Evolutionary conservation across 2,888 invertebrate species (phyloP), one percentile per base, ranked within the genome.

Genomic region (Acronicta psi): DNA sequence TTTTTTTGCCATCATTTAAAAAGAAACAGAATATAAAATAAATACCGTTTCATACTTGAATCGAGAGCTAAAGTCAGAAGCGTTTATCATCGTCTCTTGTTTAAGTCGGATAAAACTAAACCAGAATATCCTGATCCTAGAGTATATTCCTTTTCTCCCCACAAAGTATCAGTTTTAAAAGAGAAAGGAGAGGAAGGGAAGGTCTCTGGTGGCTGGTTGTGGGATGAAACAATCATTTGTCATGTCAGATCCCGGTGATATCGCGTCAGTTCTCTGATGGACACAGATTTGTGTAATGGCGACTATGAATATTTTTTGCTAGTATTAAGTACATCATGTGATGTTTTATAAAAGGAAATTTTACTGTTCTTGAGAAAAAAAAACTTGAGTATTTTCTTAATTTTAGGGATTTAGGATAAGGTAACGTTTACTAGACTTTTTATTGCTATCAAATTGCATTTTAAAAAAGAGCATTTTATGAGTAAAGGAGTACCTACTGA

Each of bases 201-300:
- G 85, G 53, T 82, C 87, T 70, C 10, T n/a, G 37, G 71, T 76
- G 6, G 47, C 55, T 84, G 89, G 91, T 74, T 54, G 49, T 59
- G 45, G 68, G 71, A 71, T 81, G 75, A 77, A 76, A 77, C 79
- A 73, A 85, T 90, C 88, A 91, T 93, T 93, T 90, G 90, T 93
- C 92, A 89, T 86, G 91, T 92, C 92, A 88, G 92, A 93, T 92
- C 81, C 65, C 69, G 64, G 85, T 75, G 93, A 93, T 92, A 91
- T 73, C 74, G 70, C 81, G 87, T 89, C 90, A 85, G 76, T 76
- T 69, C 71, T 52, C 75, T 89, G 92, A 92, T 88, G 92, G 91
- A 87, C 90, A 79, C 79, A 88, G 91, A 91, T 92, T 91, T 90
- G 88, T 87, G 84, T 85, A 82, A 87, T 86, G 75, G 81, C 74